Percentiles rank a stretch among this genome's conserved stretches.
Conservation (phyloP, 2,113 vertebrate genomes). For the Rhagologus leucostigma region DNA sequence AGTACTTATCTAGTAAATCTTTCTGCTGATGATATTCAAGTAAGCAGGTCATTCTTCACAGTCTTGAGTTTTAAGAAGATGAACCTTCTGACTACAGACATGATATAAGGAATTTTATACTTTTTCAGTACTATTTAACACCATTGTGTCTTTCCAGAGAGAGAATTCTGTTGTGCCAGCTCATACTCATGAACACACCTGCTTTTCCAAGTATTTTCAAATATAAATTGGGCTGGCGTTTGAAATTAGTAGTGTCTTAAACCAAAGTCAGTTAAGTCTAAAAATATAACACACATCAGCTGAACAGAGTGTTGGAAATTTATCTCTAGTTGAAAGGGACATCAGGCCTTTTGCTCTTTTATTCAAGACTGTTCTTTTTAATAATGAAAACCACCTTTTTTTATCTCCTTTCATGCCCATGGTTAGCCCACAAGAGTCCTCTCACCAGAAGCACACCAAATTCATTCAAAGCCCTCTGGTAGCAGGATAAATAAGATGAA, state of each 20-base stretch:
- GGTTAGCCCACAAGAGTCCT: neutral
- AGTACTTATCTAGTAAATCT: neutral
- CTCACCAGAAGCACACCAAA: neutral
- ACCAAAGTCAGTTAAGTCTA: neutral
- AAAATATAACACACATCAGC: neutral
- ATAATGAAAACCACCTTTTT: neutral
- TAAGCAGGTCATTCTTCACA: neutral
- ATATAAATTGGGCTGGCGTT: neutral
- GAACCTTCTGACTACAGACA: neutral
- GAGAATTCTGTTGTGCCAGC: neutral
- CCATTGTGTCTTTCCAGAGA: neutral
- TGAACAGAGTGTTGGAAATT: neutral
- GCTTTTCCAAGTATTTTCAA: neutral
- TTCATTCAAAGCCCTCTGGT: neutral
- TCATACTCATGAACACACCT: neutral
- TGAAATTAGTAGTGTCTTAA: neutral
- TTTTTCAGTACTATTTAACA: neutral
- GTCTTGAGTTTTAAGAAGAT: neutral
- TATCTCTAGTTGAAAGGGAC: neutral
- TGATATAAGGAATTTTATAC: neutral
- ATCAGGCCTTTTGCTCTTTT: neutral
- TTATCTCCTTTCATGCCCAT: neutral
- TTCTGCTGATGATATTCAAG: neutral
- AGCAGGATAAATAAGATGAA: neutral
- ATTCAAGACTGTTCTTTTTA: neutral